phyloP scores from a whole-genome alignment of 2,797 vertebrate genomes.

The Argentina silus region DNA sequence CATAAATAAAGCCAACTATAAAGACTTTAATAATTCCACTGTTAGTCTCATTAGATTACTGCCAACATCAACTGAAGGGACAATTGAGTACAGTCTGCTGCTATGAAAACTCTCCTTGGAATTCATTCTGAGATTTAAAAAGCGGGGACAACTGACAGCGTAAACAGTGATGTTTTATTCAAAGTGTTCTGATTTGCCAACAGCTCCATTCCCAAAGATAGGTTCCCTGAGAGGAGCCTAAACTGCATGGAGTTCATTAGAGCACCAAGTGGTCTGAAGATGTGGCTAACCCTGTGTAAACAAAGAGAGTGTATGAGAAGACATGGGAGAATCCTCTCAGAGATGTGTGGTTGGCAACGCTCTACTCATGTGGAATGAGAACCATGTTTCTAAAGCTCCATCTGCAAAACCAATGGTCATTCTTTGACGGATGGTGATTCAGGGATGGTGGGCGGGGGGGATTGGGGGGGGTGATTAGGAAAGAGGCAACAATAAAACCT shows the following conservation, averaged over 20 bases:
- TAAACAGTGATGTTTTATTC: slow-evolving; percentile 45
- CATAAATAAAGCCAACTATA: slow-evolving; percentile 30
- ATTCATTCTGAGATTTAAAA: slow-evolving; percentile 26
- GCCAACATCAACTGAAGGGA: slow-evolving; percentile 10
- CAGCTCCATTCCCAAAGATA: slow-evolving; percentile 40
- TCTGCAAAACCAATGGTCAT: slow-evolving; percentile 35
- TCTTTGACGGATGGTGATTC: slow-evolving; percentile 28
- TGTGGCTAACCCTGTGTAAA: slow-evolving; percentile 42
- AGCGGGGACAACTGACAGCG: slow-evolving; percentile 13
- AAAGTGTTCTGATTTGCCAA: slow-evolving; percentile 32
- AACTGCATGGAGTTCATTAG: slow-evolving; percentile 54
- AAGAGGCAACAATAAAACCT: slow-evolving; percentile 27
- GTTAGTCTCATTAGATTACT: slow-evolving; percentile 25
- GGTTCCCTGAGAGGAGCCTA: slow-evolving; percentile 33
- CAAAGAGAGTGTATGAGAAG: slow-evolving; percentile 42
- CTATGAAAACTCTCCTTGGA: slow-evolving; percentile 23
- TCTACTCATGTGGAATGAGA: slow-evolving; percentile 51
- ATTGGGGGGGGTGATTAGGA: slow-evolving; percentile 13
- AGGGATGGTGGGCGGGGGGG: neutral
- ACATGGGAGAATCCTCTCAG: slow-evolving; percentile 29
- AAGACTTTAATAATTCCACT: slow-evolving; percentile 33
- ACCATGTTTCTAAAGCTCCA: slow-evolving; percentile 47
- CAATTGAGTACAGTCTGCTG: slow-evolving; percentile 6
- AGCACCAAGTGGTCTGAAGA: slow-evolving; percentile 47
- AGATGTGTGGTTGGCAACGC: slow-evolving; percentile 36